Evolutionary conservation across 1,140 invertebrate genomes (phyloP).

Genomic region (Drosophila rhopaloa): DNA sequence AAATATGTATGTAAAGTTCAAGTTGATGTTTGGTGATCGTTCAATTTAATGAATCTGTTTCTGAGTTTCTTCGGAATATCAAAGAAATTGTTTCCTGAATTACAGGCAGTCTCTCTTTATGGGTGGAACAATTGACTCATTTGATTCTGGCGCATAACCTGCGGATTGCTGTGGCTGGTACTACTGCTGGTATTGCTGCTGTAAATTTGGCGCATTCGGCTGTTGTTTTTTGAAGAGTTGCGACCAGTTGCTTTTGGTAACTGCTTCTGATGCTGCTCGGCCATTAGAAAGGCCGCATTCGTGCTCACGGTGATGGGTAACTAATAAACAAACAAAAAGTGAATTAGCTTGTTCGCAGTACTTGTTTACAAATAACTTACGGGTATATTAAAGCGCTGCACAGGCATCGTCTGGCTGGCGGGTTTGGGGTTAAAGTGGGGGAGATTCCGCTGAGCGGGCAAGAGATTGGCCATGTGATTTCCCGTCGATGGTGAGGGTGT

Average conservation of each 20-base stretch:
- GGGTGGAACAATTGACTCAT: slow-evolving; percentile 56
- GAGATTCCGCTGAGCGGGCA: slow-evolving; percentile 41
- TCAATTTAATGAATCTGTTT: neutral
- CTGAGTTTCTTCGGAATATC: slow-evolving; percentile 37
- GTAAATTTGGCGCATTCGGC: slow-evolving; percentile 31
- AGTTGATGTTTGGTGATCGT: neutral
- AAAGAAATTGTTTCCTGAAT: slow-evolving; percentile 21
- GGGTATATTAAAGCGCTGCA: slow-evolving; percentile 65
- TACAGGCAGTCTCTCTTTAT: slow-evolving; percentile 49
- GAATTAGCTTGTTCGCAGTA: neutral
- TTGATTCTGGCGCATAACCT: slow-evolving; percentile 49
- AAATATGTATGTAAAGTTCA: neutral
- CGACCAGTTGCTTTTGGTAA: slow-evolving; percentile 49
- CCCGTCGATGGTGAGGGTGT: slow-evolving; percentile 18
- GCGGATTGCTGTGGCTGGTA: slow-evolving; percentile 18
- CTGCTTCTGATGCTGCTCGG: slow-evolving; percentile 57
- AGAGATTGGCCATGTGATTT: slow-evolving; percentile 41
- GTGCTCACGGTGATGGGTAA: slow-evolving; percentile 59
- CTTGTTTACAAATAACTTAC: slow-evolving; percentile 33
- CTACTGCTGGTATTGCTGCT: slow-evolving; percentile 22
- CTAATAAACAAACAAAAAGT: slow-evolving; percentile 7
- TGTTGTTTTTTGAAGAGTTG: slow-evolving; percentile 31
- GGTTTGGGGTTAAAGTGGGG: slow-evolving; percentile 26
- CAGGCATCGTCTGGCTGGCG: slow-evolving; percentile 13
- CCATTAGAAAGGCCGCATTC: slow-evolving; percentile 36